Evolutionary conservation across 2,113 vertebrate genomes (phyloP).

Genomic region (Cromileptes altivelis): DNA sequence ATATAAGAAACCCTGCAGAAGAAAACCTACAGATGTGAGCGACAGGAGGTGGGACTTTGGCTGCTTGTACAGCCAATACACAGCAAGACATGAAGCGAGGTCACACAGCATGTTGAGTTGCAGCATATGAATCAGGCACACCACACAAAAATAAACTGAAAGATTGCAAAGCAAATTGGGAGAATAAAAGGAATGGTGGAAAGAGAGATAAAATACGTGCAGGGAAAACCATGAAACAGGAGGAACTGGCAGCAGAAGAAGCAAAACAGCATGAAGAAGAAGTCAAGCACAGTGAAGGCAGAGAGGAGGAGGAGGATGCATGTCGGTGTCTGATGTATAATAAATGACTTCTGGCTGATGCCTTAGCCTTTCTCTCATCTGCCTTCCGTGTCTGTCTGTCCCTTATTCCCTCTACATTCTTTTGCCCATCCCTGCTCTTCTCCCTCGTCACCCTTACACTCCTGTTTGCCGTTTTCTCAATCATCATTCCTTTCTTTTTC

Average conservation of each 20-base stretch:
- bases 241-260: background rate
- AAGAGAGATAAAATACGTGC: background rate
- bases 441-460: conserved; percentile 17
- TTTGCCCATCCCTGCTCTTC: background rate
- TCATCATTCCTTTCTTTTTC: conserved; percentile 54
- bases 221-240: background rate
- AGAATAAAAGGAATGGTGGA: background rate
- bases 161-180: background rate
- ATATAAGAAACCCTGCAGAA: background rate
- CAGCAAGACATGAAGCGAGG: background rate
- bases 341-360: conserved; percentile 74
- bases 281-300: background rate
- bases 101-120: background rate
- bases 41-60: background rate
- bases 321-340: conserved; percentile 71
- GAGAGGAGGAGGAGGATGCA: conserved; percentile 15
- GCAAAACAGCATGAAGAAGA: conserved; percentile 7
- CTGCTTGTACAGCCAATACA: background rate
- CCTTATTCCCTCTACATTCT: conserved; percentile 22
- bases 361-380: conserved; percentile 48
- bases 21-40: background rate
- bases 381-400: conserved; percentile 28
- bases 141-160: background rate
- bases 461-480: conserved; percentile 47
- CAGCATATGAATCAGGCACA: background rate